Conservation (phyloP, 2,113 vertebrate species). For the Struthidea cinerea region DNA sequence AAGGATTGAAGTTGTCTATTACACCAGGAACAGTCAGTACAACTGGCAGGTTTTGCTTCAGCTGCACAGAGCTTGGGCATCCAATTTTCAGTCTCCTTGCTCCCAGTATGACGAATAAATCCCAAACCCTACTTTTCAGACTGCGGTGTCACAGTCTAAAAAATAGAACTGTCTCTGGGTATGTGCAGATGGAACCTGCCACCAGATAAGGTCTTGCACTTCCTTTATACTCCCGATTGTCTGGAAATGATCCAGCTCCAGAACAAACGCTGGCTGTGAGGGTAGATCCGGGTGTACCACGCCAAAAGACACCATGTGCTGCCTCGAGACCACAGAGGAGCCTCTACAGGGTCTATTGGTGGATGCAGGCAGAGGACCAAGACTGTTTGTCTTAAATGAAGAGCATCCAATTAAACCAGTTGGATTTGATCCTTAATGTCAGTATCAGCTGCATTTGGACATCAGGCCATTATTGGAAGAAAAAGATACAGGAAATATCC, state of each 20-base stretch:
- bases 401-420: neutral
- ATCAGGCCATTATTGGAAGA: neutral
- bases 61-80: neutral
- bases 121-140: neutral
- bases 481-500: neutral
- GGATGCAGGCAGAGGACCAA: neutral
- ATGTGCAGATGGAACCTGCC: neutral
- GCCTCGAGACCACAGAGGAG: neutral
- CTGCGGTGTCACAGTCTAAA: neutral
- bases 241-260: neutral
- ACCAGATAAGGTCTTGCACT: neutral
- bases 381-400: neutral
- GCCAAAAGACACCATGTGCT: neutral
- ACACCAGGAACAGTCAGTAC: neutral
- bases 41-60: neutral
- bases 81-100: neutral
- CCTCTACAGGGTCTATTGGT: neutral
- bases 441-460: neutral
- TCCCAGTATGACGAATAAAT: neutral
- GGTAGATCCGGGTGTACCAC: neutral
- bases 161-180: neutral
- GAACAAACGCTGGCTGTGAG: neutral
- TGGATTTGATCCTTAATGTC: neutral
- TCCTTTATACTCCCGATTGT: neutral
- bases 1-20: neutral